Percentiles rank a stretch among this genome's conserved stretches.
These are phyloP conservation scores for Oryzias javanicus DNA, from an alignment of 2,113 vertebrate species.

Conservation along the genomic window DNA sequence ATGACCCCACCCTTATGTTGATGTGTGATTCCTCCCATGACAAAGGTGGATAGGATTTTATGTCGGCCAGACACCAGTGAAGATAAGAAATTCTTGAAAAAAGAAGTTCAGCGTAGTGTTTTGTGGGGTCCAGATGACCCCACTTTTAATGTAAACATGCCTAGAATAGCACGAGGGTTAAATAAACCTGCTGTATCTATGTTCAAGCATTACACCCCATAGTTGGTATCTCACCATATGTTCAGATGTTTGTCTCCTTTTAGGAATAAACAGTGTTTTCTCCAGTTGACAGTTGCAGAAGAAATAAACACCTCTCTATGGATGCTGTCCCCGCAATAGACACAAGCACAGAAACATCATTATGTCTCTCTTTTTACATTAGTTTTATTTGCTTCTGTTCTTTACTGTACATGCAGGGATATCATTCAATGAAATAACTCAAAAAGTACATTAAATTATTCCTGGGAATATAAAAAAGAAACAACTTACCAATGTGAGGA, in stretches of 20 bases:
- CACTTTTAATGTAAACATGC: too few relatives aligned
- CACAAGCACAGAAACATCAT: background rate
- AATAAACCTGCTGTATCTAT: too few relatives aligned
- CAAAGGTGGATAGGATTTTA: too few relatives aligned
- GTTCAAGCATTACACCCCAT: too few relatives aligned
- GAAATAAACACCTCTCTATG: slow-evolving; percentile 1
- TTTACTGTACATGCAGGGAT: background rate
- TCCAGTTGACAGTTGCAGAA: slow-evolving; percentile 56
- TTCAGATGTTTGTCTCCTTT: slow-evolving; percentile 67
- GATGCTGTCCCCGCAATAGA: background rate
- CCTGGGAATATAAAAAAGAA: background rate
- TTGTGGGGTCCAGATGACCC: too few relatives aligned
- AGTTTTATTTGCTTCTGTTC: background rate
- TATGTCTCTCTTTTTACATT: too few relatives aligned
- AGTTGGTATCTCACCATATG: slow-evolving; percentile 76
- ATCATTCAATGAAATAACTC: background rate
- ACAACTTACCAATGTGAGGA: slow-evolving; percentile 28
- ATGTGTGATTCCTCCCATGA: too few relatives aligned
- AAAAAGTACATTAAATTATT: background rate
- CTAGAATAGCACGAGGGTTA: too few relatives aligned
- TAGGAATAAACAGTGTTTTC: slow-evolving; percentile 61
- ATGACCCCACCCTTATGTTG: too few relatives aligned
- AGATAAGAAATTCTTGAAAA: too few relatives aligned
- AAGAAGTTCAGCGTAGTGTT: too few relatives aligned
- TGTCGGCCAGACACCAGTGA: too few relatives aligned